phyloP scores from a whole-genome alignment of 2,113 vertebrate species.

The Dunckerocampus dactyliophorus region DNA sequence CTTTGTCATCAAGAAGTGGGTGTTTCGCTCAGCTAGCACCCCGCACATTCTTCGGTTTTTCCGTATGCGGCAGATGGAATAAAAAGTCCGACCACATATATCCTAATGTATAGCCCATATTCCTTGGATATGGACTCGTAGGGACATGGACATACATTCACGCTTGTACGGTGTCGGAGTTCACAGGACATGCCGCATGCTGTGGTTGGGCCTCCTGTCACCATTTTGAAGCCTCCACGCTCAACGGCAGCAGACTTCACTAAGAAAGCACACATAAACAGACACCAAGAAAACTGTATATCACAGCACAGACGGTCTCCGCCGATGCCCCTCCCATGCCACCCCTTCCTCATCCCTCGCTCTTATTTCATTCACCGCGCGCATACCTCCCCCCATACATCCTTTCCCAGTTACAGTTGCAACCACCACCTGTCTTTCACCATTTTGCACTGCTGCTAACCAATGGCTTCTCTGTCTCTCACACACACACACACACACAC shows the following conservation, averaged over 20 bases:
- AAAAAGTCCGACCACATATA: no score
- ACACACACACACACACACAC: not conserved
- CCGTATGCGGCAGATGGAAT: no score
- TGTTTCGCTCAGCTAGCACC: no score
- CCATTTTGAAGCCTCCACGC: not conserved
- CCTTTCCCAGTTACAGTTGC: constrained; percentile 21
- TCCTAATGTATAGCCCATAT: no score
- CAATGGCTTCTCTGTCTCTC: not conserved
- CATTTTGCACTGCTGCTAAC: not conserved
- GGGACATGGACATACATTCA: no score
- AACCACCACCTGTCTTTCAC: constrained; percentile 7
- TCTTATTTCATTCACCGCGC: constrained; percentile 14
- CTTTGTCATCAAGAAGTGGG: no score
- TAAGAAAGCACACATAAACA: not conserved
- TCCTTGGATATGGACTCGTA: no score
- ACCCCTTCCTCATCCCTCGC: constrained; percentile 31
- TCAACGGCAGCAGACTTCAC: not conserved
- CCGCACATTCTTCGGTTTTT: no score
- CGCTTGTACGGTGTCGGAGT: no score
- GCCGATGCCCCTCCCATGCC: constrained; percentile 45
- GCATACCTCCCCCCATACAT: constrained; percentile 13
- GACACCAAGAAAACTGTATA: not conserved
- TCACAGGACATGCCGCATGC: no score
- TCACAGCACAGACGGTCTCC: constrained; percentile 1
- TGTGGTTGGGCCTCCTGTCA: no score